Conservation (phyloP, 2,113 vertebrate genomes). For the Ochotona curzoniae region DNA sequence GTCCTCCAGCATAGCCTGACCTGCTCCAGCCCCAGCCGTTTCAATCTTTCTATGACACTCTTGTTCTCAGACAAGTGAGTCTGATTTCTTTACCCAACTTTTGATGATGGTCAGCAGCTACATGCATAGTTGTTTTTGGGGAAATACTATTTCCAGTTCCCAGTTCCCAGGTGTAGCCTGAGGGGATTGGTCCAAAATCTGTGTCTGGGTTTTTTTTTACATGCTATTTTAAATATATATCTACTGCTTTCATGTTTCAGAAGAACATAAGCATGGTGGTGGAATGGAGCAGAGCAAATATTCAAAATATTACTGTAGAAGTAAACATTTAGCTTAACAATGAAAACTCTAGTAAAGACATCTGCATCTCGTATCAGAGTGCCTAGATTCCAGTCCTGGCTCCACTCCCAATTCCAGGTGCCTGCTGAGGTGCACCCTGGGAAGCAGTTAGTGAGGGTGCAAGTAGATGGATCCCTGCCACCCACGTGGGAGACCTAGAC, state of each 20-base stretch:
- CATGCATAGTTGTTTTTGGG: constrained; percentile 97
- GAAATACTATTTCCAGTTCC: constrained; percentile 93
- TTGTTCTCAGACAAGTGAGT: constrained; percentile 97
- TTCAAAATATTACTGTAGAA: neutral
- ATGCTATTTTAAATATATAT: neutral
- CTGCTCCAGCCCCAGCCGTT: constrained; percentile 93
- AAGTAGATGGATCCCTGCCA: too few relatives aligned
- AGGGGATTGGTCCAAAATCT: constrained; percentile 50
- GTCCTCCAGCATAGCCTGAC: too few relatives aligned
- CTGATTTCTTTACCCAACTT: constrained; percentile 99
- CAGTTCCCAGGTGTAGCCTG: constrained; percentile 83
- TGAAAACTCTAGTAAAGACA: too few relatives aligned
- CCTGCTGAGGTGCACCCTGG: too few relatives aligned
- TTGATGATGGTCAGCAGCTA: constrained; percentile 99
- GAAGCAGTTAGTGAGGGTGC: too few relatives aligned
- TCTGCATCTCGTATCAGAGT: too few relatives aligned
- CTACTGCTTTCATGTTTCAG: constrained; percentile 36
- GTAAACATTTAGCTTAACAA: too few relatives aligned
- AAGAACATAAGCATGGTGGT: neutral
- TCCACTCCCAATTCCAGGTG: too few relatives aligned
- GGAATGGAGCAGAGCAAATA: neutral
- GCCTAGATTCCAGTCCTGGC: too few relatives aligned
- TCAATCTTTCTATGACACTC: constrained; percentile 98
- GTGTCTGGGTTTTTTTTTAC: constrained; percentile 8
- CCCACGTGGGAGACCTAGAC: too few relatives aligned